These are phyloP conservation scores for Cladorhizidae sp. DNA, from an alignment of 37 sponge, comb jelly and placozoan species.

Conservation along the genomic window DNA sequence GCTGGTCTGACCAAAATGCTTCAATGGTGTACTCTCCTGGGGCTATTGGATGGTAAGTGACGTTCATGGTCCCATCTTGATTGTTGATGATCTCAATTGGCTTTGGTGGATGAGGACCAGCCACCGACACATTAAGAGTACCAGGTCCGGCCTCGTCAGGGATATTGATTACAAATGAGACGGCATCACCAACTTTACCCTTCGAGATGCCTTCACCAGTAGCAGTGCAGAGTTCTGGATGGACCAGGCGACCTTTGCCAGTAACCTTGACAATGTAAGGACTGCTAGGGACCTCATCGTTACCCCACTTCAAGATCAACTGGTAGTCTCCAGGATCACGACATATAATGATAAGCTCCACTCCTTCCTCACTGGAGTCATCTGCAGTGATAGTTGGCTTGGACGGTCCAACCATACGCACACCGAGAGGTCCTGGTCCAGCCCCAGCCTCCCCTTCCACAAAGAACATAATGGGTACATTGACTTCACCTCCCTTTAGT, in stretches of 20 bases:
- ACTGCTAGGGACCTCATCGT: slow-evolving; percentile 73
- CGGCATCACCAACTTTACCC: slow-evolving; percentile 67
- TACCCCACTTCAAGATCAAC: slow-evolving; percentile 80
- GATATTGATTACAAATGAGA: slow-evolving; percentile 61
- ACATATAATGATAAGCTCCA: slow-evolving; percentile 64
- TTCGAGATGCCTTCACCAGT: slow-evolving; percentile 52
- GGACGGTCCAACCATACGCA: slow-evolving; percentile 80
- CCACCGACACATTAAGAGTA: slow-evolving; percentile 65
- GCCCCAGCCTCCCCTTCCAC: slow-evolving; percentile 71
- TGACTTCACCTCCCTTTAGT: slow-evolving; percentile 63
- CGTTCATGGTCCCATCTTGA: slow-evolving; percentile 75
- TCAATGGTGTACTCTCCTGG: slow-evolving; percentile 82
- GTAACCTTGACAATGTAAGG: slow-evolving; percentile 59
- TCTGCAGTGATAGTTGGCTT: slow-evolving; percentile 85
- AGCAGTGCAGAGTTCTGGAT: slow-evolving; percentile 75
- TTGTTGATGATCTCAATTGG: slow-evolving; percentile 78
- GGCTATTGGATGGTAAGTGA: slow-evolving; percentile 73
- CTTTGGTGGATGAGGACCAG: slow-evolving; percentile 83
- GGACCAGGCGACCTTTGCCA: slow-evolving; percentile 65
- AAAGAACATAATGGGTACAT: slow-evolving; percentile 61
- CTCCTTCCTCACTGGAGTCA: slow-evolving; percentile 73
- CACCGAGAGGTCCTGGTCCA: slow-evolving; percentile 84
- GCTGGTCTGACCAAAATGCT: slow-evolving; percentile 65
- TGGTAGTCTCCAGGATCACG: slow-evolving; percentile 86
- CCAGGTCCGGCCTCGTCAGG: slow-evolving; percentile 89